These are phyloP conservation scores for Dermatemys mawii DNA, from an alignment of 2,113 vertebrate species.

Conservation along the genomic window DNA sequence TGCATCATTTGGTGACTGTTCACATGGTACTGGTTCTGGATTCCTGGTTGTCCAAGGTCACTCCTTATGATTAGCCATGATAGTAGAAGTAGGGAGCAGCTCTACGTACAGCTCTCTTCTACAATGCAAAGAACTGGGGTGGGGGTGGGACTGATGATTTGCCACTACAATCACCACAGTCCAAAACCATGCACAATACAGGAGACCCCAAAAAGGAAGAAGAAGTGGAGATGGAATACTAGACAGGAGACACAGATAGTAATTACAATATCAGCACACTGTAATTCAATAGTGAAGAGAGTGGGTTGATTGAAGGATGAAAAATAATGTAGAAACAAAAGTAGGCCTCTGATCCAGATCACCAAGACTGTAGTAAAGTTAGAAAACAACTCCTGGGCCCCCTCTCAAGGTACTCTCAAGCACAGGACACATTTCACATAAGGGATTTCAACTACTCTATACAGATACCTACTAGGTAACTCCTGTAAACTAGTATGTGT, in stretches of 20 bases:
- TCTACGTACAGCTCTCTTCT: not conserved
- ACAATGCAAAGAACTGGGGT: not conserved
- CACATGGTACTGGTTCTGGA: not conserved
- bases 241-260: not conserved
- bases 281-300: not conserved
- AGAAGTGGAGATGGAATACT: not conserved
- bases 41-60: not conserved
- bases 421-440: not conserved
- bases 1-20: not conserved
- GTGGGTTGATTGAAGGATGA: not conserved
- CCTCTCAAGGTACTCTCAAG: not conserved
- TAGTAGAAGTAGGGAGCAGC: not conserved
- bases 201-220: not conserved
- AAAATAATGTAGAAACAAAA: not conserved
- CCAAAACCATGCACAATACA: not conserved
- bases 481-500: not conserved
- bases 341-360: not conserved
- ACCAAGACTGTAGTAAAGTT: not conserved
- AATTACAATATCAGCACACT: not conserved
- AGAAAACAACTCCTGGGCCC: not conserved
- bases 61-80: not conserved
- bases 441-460: not conserved
- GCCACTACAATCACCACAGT: not conserved
- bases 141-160: not conserved
- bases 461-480: not conserved